Evolutionary conservation across 2,797 vertebrate species (phyloP).

Genomic region (Columba guinea): DNA sequence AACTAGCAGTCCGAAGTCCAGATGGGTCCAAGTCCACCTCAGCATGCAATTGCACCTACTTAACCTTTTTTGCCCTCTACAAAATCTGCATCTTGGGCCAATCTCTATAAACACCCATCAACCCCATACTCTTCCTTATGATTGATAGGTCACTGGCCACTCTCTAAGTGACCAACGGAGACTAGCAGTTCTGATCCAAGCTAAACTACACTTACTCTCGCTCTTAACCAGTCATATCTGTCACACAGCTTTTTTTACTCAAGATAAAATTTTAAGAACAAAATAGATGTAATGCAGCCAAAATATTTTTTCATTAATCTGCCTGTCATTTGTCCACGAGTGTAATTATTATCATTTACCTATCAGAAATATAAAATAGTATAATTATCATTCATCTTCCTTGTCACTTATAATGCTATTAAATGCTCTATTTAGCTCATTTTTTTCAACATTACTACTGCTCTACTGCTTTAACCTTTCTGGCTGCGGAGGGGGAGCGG

Average conservation of each 20-base stretch:
- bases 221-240: not conserved
- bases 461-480: not conserved
- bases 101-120: not conserved
- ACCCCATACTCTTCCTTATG: accelerated
- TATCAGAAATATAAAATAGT: not conserved
- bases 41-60: not conserved
- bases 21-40: not conserved
- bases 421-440: not conserved
- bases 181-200: not conserved
- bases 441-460: not conserved
- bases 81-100: not conserved
- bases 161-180: not conserved
- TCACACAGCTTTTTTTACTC: not conserved
- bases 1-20: not conserved
- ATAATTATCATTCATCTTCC: not conserved
- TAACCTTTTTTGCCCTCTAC: not conserved
- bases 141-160: accelerated
- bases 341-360: not conserved
- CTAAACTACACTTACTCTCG: not conserved
- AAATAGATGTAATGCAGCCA: not conserved
- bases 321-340: not conserved
- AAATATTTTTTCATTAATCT: not conserved
- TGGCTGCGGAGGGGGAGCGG: accelerated
- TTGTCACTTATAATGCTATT: not conserved
- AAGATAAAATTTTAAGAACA: not conserved